Evolutionary conservation across 2,797 vertebrate species (phyloP).

Genomic region (Eutrigla gurnardus): DNA sequence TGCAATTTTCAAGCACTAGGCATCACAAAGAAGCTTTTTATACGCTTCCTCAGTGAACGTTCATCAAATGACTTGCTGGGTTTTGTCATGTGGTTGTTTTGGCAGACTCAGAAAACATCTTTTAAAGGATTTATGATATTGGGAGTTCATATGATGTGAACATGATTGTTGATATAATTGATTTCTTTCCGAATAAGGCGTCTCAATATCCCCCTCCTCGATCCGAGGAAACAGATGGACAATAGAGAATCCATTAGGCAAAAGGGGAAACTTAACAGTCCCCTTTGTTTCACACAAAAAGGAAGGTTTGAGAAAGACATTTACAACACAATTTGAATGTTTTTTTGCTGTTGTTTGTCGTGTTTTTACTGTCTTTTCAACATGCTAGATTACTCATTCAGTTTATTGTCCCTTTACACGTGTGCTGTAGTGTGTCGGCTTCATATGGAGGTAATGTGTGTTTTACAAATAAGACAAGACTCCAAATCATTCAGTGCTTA

Average conservation of each 20-base stretch:
- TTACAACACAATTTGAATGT: not conserved
- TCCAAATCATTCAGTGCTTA: constrained; percentile 15
- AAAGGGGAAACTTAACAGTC: not conserved
- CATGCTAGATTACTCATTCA: not conserved
- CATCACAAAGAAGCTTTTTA: too few species aligned
- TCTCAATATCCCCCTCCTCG: not conserved
- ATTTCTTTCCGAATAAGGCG: too few species aligned
- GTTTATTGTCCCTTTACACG: not conserved
- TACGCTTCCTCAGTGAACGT: not conserved
- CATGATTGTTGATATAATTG: not conserved
- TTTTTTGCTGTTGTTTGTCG: too few species aligned
- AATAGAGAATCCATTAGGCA: not conserved
- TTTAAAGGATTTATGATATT: not conserved
- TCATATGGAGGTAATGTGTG: not conserved
- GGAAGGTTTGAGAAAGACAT: not conserved
- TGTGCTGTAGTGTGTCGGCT: not conserved
- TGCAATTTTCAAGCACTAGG: not conserved
- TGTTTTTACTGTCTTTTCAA: not conserved
- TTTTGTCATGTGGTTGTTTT: not conserved
- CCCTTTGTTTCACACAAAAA: constrained; percentile 4
- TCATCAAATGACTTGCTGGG: not conserved
- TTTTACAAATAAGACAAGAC: not conserved
- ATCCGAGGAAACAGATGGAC: not conserved
- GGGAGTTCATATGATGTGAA: not conserved
- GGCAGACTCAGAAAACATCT: not conserved